Percentiles rank a stretch among this genome's conserved stretches.
phyloP scores from a whole-genome alignment of 2,888 invertebrate species.

The Alloplasta piceator region DNA sequence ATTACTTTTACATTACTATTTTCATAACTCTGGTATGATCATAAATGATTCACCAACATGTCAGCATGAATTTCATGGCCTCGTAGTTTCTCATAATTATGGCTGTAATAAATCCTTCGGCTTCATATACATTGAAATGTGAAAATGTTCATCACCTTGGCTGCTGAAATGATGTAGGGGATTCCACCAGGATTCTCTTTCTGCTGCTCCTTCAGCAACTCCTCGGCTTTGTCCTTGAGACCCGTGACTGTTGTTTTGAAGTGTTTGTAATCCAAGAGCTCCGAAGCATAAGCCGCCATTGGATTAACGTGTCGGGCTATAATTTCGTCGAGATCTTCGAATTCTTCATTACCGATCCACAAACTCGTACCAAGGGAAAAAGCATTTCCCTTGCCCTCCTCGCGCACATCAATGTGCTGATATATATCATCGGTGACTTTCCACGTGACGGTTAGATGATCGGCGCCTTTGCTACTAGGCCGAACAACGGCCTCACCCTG shows the following conservation, averaged over 20 bases:
- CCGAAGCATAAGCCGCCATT: constrained; percentile 96
- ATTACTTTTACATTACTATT: too few species aligned
- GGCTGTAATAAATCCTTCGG: too few species aligned
- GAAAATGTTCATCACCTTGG: constrained; percentile 84
- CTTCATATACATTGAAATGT: too few species aligned
- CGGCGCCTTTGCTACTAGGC: constrained; percentile 98
- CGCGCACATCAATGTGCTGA: constrained; percentile 97
- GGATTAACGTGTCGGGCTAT: constrained; percentile 98
- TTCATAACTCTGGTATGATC: too few species aligned
- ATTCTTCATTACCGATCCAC: constrained; percentile 96
- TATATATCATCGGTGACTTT: constrained; percentile 97
- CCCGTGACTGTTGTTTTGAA: constrained; percentile 91
- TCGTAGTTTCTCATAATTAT: too few species aligned
- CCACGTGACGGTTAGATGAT: constrained; percentile 99
- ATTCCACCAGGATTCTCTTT: constrained; percentile 94
- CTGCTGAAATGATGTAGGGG: constrained; percentile 93
- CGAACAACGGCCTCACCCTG: constrained; percentile 99
- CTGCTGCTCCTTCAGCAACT: constrained; percentile 94
- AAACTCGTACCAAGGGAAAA: constrained; percentile 95
- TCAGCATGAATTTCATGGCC: too few species aligned
- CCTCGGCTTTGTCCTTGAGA: constrained; percentile 94
- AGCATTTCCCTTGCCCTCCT: constrained; percentile 98
- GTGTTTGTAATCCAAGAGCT: constrained; percentile 96
- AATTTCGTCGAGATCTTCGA: constrained; percentile 99
- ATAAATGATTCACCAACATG: too few species aligned